phyloP scores from a whole-genome alignment of 2,113 vertebrate species.

The Upupa epops region DNA sequence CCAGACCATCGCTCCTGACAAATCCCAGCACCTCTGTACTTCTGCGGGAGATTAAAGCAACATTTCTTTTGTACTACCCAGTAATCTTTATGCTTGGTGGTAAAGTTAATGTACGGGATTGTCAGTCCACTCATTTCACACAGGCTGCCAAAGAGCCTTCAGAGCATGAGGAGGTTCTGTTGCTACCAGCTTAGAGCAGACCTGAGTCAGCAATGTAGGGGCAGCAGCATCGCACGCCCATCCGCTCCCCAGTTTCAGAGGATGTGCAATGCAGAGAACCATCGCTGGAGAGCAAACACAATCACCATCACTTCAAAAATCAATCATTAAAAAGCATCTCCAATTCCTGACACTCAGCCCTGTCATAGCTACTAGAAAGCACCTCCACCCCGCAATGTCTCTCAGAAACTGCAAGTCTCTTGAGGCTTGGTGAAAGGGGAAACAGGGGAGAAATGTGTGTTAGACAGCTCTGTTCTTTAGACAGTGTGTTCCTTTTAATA shows the following conservation, averaged over 20 bases:
- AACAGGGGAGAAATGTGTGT: background rate
- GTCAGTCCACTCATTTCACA: constrained; percentile 49
- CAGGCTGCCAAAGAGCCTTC: background rate
- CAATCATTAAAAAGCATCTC: background rate
- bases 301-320: background rate
- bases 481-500: background rate
- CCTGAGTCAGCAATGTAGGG: background rate
- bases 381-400: background rate
- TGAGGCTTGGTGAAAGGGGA: background rate
- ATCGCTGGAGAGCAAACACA: background rate
- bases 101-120: constrained; percentile 58
- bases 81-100: constrained; percentile 53
- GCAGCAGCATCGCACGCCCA: background rate
- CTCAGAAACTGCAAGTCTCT: background rate
- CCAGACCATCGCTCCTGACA: constrained; percentile 50
- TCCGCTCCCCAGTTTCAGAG: background rate
- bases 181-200: background rate
- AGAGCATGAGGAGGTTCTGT: background rate
- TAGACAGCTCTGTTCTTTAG: background rate
- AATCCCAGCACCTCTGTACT: background rate
- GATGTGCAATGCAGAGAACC: background rate
- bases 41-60: constrained; percentile 51
- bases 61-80: constrained; percentile 56
- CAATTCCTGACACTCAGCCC: background rate
- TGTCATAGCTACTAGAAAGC: background rate